A percentile compares a stretch with the other conserved stretches of the same genome.
Conservation (phyloP, 2,888 invertebrate genomes). For the Eueremaeus valkanovi region DNA sequence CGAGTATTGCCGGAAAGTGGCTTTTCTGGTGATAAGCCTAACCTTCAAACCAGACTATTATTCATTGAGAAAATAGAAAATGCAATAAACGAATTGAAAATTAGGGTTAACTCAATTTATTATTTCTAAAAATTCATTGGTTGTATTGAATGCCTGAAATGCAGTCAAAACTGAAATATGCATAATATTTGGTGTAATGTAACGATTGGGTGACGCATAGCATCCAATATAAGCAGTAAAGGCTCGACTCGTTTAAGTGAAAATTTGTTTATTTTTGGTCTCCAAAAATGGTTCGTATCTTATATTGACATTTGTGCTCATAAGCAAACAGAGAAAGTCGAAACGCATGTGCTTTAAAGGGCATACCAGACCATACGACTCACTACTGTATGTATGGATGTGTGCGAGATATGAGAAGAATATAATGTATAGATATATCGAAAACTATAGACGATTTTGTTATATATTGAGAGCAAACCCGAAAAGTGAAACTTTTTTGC, state of each 20-base stretch:
- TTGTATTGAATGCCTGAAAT: no score
- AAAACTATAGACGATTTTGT: slow-evolving; percentile 13
- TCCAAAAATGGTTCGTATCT: slow-evolving; percentile 28
- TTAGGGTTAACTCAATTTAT: no score
- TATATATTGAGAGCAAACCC: slow-evolving; percentile 1
- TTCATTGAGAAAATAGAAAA: no score
- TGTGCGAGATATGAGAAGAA: neutral
- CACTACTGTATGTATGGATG: neutral
- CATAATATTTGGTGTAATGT: neutral
- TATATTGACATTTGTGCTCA: slow-evolving; percentile 28
- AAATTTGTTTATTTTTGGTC: slow-evolving; percentile 16
- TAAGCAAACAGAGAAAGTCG: slow-evolving; percentile 16
- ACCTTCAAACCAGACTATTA: no score
- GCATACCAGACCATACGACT: neutral
- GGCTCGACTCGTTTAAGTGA: slow-evolving; percentile 1
- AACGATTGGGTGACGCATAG: slow-evolving; percentile 9
- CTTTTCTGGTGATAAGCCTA: no score
- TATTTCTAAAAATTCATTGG: no score
- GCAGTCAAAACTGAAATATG: no score
- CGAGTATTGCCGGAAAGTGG: no score
- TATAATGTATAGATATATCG: neutral
- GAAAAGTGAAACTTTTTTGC: neutral
- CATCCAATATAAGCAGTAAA: neutral
- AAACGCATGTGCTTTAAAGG: slow-evolving; percentile 21
- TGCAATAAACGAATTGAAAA: no score